Evolutionary conservation across 2,113 vertebrate species (phyloP).

Genomic region (Guaruba guarouba): DNA sequence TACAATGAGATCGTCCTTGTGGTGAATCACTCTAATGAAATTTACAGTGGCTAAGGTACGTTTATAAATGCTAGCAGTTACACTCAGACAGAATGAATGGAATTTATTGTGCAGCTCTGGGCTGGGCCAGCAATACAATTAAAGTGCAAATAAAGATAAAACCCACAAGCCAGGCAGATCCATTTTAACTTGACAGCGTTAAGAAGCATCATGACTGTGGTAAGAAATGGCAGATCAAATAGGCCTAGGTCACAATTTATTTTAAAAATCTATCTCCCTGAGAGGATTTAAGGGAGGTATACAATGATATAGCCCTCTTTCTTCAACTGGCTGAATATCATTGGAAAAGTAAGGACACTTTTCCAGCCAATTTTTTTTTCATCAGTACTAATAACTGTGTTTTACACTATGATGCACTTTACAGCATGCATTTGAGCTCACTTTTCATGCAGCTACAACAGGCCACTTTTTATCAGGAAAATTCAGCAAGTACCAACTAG

Average conservation of each 20-base stretch:
- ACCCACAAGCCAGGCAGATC: constrained; percentile 54
- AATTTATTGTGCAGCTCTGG: constrained; percentile 49
- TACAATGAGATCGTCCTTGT: constrained; percentile 53
- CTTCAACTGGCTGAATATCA: constrained; percentile 48
- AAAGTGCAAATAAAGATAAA: constrained; percentile 72
- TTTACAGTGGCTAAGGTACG: constrained; percentile 51
- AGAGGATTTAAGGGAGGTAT: constrained; percentile 70
- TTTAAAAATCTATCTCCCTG: constrained; percentile 69
- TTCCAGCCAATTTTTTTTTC: constrained; percentile 40
- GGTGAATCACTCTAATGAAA: constrained; percentile 34
- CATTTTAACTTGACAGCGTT: not conserved
- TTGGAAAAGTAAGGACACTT: constrained; percentile 61
- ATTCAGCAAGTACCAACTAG: not conserved
- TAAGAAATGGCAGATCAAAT: constrained; percentile 35
- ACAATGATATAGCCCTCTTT: constrained; percentile 63
- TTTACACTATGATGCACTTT: not conserved
- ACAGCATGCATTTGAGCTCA: constrained; percentile 19
- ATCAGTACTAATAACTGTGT: constrained; percentile 25
- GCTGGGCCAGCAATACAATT: constrained; percentile 53
- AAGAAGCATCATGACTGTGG: constrained; percentile 26
- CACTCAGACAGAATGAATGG: not conserved
- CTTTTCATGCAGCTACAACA: constrained; percentile 5
- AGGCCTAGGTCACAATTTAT: constrained; percentile 54
- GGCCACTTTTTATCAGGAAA: not conserved
- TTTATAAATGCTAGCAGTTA: constrained; percentile 37